phyloP scores from a whole-genome alignment of 2,113 vertebrate genomes.

The Tachysurus fulvidraco region DNA sequence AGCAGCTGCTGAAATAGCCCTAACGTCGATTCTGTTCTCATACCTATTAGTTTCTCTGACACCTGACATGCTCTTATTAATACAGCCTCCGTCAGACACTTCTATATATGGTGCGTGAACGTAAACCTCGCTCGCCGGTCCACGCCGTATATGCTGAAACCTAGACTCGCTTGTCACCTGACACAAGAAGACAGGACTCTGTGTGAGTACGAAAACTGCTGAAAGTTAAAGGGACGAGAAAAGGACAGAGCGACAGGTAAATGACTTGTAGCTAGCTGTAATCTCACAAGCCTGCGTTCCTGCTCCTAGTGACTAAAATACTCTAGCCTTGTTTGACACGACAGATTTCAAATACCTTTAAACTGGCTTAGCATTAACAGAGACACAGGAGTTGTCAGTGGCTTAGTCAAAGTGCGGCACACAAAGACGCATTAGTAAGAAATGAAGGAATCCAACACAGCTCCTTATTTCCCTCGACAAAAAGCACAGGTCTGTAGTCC shows the following conservation, averaged over 20 bases:
- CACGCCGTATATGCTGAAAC: neutral
- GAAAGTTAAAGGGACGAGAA: constrained; percentile 1
- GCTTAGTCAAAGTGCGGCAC: constrained; percentile 69
- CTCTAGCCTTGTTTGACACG: constrained; percentile 72
- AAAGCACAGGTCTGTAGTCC: constrained; percentile 22
- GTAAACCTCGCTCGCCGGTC: neutral
- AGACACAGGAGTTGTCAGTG: constrained; percentile 70
- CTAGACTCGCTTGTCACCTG: neutral
- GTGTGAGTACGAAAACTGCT: neutral
- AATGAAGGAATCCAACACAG: constrained; percentile 52
- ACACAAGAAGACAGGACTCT: neutral
- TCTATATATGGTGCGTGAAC: neutral
- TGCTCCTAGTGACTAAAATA: constrained; percentile 59
- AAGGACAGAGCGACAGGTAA: constrained; percentile 12
- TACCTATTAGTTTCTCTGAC: neutral
- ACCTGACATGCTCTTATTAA: neutral
- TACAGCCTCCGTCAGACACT: neutral
- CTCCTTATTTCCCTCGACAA: constrained; percentile 38
- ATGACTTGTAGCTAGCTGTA: constrained; percentile 53
- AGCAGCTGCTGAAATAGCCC: neutral
- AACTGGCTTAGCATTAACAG: constrained; percentile 62
- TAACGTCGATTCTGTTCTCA: neutral
- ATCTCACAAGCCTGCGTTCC: constrained; percentile 48
- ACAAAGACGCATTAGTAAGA: constrained; percentile 66
- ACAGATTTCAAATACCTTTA: constrained; percentile 76